Percentiles rank a stretch among this genome's conserved stretches.
Conservation (phyloP, 30 jellyfish, hydroid and myxozoan genomes). For the Hydra vulgaris region DNA sequence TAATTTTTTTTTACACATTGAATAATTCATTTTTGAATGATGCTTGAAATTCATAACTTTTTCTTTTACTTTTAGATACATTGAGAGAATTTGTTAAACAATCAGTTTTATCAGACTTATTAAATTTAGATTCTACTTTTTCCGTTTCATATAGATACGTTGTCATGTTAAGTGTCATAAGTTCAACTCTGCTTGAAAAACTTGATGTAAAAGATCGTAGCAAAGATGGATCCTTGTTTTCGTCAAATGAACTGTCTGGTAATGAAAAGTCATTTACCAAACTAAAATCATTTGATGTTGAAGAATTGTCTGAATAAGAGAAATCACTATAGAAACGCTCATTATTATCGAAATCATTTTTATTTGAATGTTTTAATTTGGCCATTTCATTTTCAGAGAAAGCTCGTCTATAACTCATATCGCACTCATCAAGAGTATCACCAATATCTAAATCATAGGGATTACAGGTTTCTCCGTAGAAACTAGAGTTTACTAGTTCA, state of each 20-base stretch:
- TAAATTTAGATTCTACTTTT: background rate
- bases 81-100: background rate
- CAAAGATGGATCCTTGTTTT: slow-evolving; percentile 1
- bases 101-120: no score
- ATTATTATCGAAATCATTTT: slow-evolving; percentile 14
- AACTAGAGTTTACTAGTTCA: background rate
- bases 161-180: slow-evolving; percentile 10
- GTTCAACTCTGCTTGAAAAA: slow-evolving; percentile 11
- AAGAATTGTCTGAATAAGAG: slow-evolving; percentile 18
- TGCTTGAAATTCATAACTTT: background rate
- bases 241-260: background rate
- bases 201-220: slow-evolving; percentile 12
- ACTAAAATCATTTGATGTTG: slow-evolving; percentile 1
- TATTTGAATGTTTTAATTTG: background rate
- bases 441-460: slow-evolving; percentile 86
- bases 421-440: slow-evolving; percentile 3
- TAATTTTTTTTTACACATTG: no score
- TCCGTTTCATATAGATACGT: background rate
- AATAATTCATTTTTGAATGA: background rate
- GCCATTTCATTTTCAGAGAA: background rate
- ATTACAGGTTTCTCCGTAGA: slow-evolving; percentile 43
- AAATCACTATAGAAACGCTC: slow-evolving; percentile 35
- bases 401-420: background rate
- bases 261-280: background rate
- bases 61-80: background rate